Evolutionary conservation across 1,140 invertebrate species (phyloP), one percentile per base, ranked within the genome.

Genomic region (Chelonus insularis): DNA sequence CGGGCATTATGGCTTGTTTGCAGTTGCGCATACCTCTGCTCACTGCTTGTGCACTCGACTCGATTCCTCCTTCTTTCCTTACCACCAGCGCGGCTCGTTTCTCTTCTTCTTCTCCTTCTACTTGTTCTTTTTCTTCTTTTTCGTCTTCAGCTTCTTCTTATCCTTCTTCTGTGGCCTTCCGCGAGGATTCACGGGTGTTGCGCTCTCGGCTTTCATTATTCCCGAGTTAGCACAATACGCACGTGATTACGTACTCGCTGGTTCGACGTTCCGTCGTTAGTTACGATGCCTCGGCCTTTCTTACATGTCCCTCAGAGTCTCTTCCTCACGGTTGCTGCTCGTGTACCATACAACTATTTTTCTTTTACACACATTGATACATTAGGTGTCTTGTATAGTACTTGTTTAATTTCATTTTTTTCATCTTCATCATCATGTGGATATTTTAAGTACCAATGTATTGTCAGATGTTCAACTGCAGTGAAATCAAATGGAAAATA

Each of bases 1-100:
- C 41, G 56, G 36, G 57, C 34, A 56, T 64, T 64, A 64, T 64
- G 62, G 57, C 57, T 64, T 60, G 62, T 64, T 64, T 64, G 62
- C 62, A 64, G 51, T 64, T 51, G 62, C 62, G 62, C 62, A 64
- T 64, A 64, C 62, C 59, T 61, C 59, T 43, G 36, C 36, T 59
- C 57, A 21, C 43, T 57, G 64, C 54, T 37, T 52, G 63, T 37
- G 43, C 56, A 54, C 56, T 37, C 34, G 34, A 18, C 50, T 52
- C 50, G 34, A 37, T 37, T 55, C 16, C 18, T 47, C 41, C 61
- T 63, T 62, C 37, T 60, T 37, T 56, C n/a, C 29, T 18, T 37
- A 39, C 18, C 50, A 51, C 47, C 61, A 48, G 12, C 47, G 12
- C 50, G 41, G 41, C 12, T 48, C 60, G 45, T 45, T 52, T 39